Evolutionary conservation across 2,797 vertebrate genomes (phyloP), one percentile per base, ranked within the genome.

Genomic region (Otus scops): DNA sequence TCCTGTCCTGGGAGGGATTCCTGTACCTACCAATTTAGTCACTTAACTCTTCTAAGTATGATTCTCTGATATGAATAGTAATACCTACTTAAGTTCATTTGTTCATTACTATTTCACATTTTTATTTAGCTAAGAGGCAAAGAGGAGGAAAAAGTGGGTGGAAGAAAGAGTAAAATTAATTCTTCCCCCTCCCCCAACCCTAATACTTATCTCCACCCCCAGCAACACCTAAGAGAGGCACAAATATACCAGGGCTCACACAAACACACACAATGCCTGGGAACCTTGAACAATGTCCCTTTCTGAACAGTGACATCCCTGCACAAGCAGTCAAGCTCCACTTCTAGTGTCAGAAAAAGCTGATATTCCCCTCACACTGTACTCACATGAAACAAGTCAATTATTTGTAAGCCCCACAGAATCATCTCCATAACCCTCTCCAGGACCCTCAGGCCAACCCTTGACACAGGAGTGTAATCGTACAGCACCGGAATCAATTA

Each of bases 391-490:
- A 96, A 92, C 71, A 92, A 96, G 89, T 88, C 96, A 94, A 94
- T 97, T 96, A 96, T 96, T 94, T 68, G 68, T n/a, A 38, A 95
- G 80, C 56, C 74, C 83, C 88, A 50, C 74, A 82, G 92, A 96
- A 89, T 87, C 93, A 50, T 90, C 93, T 88, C 85, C 83, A 77
- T 83, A 93, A 87, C 93, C 88, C 93, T 96, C 92, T 94, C 84
- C 86, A 96, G 84, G 91, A 96, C 92, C 94, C 93, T 83, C 88
- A 87, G 93, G 94, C 94, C 92, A 96, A 68, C 88, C 88, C 90
- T 85, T 95, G 90, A 93, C 92, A 94, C 64, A 22, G 73, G 32
- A 88, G 81, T 22, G 38, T 68, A 71, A 91, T 80, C 32, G 5
- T 78, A 47, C 77, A 19, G 92, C 88, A 48, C 75, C 3, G 4